Evolutionary conservation across 2,113 vertebrate genomes (phyloP).

Genomic region (Conger conger): DNA sequence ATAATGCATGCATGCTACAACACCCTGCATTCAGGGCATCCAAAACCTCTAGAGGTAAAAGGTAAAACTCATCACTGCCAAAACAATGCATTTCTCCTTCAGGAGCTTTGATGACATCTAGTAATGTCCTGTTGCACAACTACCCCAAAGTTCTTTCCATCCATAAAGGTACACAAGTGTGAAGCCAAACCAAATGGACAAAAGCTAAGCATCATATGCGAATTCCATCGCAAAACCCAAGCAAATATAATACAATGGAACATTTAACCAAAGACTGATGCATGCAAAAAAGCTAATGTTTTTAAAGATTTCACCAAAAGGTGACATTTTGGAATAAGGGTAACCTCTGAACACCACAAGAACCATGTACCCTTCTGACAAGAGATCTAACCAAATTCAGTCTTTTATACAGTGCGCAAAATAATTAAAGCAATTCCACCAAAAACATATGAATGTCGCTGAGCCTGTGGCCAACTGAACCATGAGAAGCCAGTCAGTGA

Average conservation of each 20-base stretch:
- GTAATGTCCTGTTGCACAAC: too few species aligned
- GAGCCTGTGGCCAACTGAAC: constrained; percentile 16
- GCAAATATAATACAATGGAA: background rate
- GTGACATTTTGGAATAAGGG: background rate
- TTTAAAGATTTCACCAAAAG: background rate
- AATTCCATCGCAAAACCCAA: background rate
- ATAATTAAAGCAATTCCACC: background rate
- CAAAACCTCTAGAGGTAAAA: background rate
- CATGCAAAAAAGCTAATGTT: background rate
- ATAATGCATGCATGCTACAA: too few species aligned
- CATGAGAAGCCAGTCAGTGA: constrained; percentile 19
- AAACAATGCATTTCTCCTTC: too few species aligned
- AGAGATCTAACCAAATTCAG: too few species aligned
- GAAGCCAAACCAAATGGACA: background rate
- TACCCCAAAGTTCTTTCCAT: too few species aligned
- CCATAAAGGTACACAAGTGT: background rate
- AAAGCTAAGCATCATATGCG: background rate
- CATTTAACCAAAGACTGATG: background rate
- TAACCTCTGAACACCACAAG: background rate
- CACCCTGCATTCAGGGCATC: background rate
- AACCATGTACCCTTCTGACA: too few species aligned
- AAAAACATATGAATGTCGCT: constrained; percentile 1
- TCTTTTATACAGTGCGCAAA: background rate
- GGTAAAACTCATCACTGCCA: background rate
- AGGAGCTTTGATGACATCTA: too few species aligned